These are phyloP conservation scores for Calyptommatus sinebrachiatus DNA, from an alignment of 2,113 vertebrate species.

Conservation along the genomic window DNA sequence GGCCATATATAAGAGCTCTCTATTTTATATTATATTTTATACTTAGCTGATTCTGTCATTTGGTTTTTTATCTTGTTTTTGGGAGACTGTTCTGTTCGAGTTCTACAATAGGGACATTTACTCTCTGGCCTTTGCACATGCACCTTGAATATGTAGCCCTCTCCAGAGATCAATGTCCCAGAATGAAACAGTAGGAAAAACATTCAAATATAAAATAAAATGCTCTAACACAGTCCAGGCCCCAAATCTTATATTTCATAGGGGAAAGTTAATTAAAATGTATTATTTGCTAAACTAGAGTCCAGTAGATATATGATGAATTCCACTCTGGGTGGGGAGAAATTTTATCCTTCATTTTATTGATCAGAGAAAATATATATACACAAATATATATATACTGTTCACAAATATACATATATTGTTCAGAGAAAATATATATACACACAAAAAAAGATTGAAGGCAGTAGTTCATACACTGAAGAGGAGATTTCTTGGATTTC, in stretches of 20 bases:
- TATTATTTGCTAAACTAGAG: background rate
- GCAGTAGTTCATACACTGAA: too few species aligned
- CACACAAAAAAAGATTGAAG: too few species aligned
- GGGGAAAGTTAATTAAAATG: background rate
- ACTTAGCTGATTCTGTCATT: too few species aligned
- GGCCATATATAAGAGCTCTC: too few species aligned
- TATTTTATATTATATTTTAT: too few species aligned
- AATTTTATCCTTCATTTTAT: background rate
- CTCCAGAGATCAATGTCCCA: slow-evolving; percentile 3
- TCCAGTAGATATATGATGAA: background rate
- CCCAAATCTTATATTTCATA: background rate
- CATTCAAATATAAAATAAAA: background rate
- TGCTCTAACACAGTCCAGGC: background rate
- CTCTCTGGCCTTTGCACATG: slow-evolving; percentile 25
- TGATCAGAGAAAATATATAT: too few species aligned
- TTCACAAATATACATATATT: too few species aligned
- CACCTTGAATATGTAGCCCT: slow-evolving; percentile 28
- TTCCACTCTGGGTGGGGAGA: background rate
- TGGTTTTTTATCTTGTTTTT: too few species aligned
- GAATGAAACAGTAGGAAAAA: slow-evolving; percentile 40
- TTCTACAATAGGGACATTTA: slow-evolving; percentile 28
- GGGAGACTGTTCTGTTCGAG: too few species aligned
- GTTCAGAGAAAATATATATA: background rate
- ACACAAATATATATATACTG: too few species aligned
- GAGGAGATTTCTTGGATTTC: too few species aligned